These are phyloP conservation scores for Schizotus pectinicornis DNA, from an alignment of 2,888 invertebrate genomes.

Conservation along the genomic window DNA sequence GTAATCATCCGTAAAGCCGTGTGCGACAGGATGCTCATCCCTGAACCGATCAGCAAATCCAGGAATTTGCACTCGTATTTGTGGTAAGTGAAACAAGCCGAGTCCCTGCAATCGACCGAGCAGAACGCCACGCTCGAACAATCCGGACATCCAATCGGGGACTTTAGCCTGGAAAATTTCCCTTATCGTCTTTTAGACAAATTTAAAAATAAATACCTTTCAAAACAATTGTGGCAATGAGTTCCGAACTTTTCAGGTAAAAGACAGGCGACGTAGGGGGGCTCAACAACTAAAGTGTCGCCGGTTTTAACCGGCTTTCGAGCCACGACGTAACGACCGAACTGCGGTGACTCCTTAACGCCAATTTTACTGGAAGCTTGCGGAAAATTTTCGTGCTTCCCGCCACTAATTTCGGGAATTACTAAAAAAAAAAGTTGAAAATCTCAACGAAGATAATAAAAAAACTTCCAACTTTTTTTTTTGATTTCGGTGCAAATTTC, in stretches of 20 bases:
- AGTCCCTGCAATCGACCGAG: conserved; percentile 67
- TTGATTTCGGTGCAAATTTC: neutral
- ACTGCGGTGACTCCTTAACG: conserved; percentile 65
- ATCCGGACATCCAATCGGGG: conserved; percentile 73
- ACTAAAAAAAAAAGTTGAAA: neutral
- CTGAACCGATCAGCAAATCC: conserved; percentile 74
- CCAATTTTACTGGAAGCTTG: conserved; percentile 67
- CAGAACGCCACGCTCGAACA: conserved; percentile 84
- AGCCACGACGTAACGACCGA: conserved; percentile 76
- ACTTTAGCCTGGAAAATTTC: conserved; percentile 60
- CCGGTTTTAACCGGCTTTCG: conserved; percentile 68
- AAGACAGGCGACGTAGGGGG: conserved; percentile 76
- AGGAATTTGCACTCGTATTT: conserved; percentile 76
- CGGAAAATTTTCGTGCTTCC: conserved; percentile 53
- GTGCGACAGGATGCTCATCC: conserved; percentile 81
- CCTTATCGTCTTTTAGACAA: no score
- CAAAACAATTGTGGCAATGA: conserved; percentile 82
- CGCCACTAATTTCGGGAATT: conserved; percentile 22
- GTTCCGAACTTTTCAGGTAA: conserved; percentile 76
- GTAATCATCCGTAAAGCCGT: conserved; percentile 80
- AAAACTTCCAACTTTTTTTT: neutral
- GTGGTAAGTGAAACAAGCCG: conserved; percentile 72
- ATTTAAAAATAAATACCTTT: conserved; percentile 61
- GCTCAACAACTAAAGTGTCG: conserved; percentile 74
- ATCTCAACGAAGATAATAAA: neutral